Evolutionary conservation across 2,797 vertebrate genomes (phyloP).

Genomic region (Schizopygopsis malacanthus): DNA sequence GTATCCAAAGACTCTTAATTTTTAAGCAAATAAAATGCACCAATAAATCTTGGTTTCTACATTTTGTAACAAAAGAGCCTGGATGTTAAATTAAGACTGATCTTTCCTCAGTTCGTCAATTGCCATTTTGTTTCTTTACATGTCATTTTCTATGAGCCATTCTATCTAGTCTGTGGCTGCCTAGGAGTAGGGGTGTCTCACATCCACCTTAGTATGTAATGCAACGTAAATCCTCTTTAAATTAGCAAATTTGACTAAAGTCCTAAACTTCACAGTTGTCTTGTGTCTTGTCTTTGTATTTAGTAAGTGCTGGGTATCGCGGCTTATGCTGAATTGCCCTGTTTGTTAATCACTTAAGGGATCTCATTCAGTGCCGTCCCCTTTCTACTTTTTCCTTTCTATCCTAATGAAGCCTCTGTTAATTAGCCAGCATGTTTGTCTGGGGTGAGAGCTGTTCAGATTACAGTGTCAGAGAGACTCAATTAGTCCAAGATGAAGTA

Average conservation of each 20-base stretch:
- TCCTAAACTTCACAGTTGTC: conserved; percentile 16
- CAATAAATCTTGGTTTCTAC: background rate
- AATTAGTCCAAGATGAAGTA: conserved; percentile 64
- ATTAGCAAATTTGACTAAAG: background rate
- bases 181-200: background rate
- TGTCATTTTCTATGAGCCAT: background rate
- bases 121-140: background rate
- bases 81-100: background rate
- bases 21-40: background rate
- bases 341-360: conserved; percentile 47
- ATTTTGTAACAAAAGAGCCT: background rate
- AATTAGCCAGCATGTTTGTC: conserved; percentile 56
- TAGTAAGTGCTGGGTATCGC: background rate
- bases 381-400: conserved; percentile 33
- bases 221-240: conserved; percentile 32
- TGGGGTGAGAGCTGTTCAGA: conserved; percentile 57
- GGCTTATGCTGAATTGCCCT: conserved; percentile 7
- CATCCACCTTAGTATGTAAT: background rate
- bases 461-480: conserved; percentile 62
- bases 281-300: conserved; percentile 33
- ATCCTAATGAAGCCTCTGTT: conserved; percentile 51
- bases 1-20: too few relatives aligned
- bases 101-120: background rate
- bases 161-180: too few relatives aligned
- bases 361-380: conserved; percentile 37